phyloP scores from a whole-genome alignment of 2,888 invertebrate genomes.

The Megaustenia siamemsis region DNA sequence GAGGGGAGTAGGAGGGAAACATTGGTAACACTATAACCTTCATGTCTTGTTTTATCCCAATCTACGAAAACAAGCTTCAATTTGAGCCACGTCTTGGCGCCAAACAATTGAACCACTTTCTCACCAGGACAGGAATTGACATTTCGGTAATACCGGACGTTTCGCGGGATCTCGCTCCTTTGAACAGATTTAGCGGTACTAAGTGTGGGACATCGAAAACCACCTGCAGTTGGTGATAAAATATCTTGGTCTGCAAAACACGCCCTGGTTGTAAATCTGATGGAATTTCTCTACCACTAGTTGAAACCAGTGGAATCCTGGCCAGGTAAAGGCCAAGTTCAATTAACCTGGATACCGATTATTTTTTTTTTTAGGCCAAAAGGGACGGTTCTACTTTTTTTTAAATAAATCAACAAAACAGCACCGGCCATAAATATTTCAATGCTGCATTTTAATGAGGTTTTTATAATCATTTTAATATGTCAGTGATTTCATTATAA shows the following conservation, averaged over 20 bases:
- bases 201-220: not conserved
- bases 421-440: too few species aligned
- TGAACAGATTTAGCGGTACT: not conserved
- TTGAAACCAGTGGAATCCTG: not conserved
- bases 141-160: conserved; percentile 24
- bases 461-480: too few species aligned
- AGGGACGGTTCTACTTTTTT: too few species aligned
- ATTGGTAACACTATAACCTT: conserved; percentile 27
- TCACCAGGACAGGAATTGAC: not conserved
- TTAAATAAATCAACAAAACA: too few species aligned
- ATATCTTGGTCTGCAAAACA: not conserved
- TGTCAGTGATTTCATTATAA: too few species aligned
- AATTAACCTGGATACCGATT: too few species aligned
- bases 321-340: too few species aligned
- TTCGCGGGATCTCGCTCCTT: not conserved
- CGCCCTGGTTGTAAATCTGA: not conserved
- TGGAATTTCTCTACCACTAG: not conserved
- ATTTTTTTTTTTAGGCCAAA: too few species aligned
- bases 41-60: conserved; percentile 5
- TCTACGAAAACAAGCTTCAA: conserved; percentile 1
- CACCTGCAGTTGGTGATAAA: not conserved
- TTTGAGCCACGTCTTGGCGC: not conserved
- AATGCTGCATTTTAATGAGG: too few species aligned
- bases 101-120: conserved; percentile 33
- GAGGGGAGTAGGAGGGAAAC: not conserved